phyloP scores from a whole-genome alignment of 2,888 invertebrate species.

The Cosmia pyralina region DNA sequence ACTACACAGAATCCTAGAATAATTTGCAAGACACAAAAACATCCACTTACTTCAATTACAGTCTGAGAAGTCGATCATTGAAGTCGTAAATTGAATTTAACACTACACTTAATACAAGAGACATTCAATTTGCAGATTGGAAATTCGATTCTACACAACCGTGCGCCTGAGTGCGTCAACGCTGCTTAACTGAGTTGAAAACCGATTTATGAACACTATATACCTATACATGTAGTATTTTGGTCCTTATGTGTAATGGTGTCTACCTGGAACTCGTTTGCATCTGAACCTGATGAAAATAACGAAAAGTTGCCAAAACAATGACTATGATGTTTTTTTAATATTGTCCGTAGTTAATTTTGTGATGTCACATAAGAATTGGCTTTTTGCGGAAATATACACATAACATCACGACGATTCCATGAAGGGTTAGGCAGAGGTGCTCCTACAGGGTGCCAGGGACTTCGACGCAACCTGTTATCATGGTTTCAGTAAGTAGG shows the following conservation, averaged over 20 bases:
- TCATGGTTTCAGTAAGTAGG: too few species aligned
- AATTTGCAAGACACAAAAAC: conserved; percentile 1
- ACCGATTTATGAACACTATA: conserved; percentile 18
- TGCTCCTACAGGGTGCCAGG: background rate
- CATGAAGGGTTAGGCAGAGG: background rate
- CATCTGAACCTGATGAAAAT: conserved; percentile 1
- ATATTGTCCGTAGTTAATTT: background rate
- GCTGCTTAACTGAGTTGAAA: conserved; percentile 28
- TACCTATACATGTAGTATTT: background rate
- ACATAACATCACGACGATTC: background rate
- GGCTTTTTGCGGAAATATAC: conserved; percentile 1
- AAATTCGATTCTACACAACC: conserved; percentile 6
- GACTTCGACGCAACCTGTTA: too few species aligned
- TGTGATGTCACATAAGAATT: background rate
- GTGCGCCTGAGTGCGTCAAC: conserved; percentile 51
- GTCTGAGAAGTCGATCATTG: conserved; percentile 11
- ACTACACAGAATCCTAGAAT: conserved; percentile 2
- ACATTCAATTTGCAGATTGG: conserved; percentile 8
- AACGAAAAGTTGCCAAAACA: conserved; percentile 10
- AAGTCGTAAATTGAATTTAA: conserved; percentile 20
- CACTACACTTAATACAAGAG: conserved; percentile 35
- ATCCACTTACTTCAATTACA: conserved; percentile 42
- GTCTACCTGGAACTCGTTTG: background rate
- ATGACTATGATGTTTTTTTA: conserved; percentile 1
- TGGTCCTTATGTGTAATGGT: background rate